A percentile compares a stretch with the other conserved stretches of the same genome.
Evolutionary conservation across 2,888 invertebrate species (phyloP).

Genomic region (Calameuta idolon): DNA sequence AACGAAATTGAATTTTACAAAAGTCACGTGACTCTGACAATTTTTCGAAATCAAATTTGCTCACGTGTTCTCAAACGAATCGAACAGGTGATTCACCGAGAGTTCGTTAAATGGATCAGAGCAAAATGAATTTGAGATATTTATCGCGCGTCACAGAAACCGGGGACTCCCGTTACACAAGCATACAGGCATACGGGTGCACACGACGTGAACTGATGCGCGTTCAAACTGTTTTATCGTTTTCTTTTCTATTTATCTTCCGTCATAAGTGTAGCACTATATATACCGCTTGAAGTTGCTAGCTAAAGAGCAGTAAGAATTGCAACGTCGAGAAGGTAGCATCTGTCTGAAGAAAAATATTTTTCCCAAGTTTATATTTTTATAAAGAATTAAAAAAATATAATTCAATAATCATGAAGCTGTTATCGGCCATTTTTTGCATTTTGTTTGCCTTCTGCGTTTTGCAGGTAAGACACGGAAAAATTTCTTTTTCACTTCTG

Average conservation of each 20-base stretch:
- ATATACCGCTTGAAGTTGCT: not conserved
- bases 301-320: not conserved
- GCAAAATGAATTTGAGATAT: not conserved
- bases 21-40: not conserved
- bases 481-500: no score
- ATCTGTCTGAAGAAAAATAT: not conserved
- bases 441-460: not conserved
- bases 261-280: not conserved
- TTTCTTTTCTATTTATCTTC: not conserved
- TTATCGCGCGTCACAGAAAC: not conserved
- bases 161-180: not conserved
- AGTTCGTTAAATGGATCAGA: not conserved
- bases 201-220: not conserved
- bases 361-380: not conserved
- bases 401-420: not conserved
- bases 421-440: not conserved
- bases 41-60: not conserved
- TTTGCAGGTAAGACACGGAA: not conserved
- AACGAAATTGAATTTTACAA: no score
- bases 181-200: not conserved
- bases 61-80: not conserved
- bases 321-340: not conserved
- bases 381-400: not conserved
- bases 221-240: no score
- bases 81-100: not conserved